Base-by-base conservation (phyloP, 1,140 invertebrate genomes). In the Calliphora vicina region DNA sequence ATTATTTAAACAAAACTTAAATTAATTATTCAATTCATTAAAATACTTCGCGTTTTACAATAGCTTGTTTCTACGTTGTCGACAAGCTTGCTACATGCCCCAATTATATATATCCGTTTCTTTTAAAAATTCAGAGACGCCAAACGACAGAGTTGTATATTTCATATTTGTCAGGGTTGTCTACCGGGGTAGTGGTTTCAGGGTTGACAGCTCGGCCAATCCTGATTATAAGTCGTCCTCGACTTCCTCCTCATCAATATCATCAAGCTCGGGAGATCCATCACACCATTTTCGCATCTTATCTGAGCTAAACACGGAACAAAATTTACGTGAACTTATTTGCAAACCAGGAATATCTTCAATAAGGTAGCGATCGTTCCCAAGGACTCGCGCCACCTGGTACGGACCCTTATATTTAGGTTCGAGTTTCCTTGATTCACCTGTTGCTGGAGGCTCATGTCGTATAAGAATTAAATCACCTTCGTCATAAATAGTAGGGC, bases 381-480 rank as follows among this genome's bases (percentile, higher is more conserved):
- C 81, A 17, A 71, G 20, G 35, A 20, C 12, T n/a, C 23, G 29
- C 2, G 8, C 1, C n/a, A 50, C n/a, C 43, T 6, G 23, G 20
- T 80, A 50, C 23, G 78, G 78, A 4, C 78, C 78, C 25, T 35
- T 42, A 50, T 25, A 78, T 27, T 42, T 43, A 13, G 42, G 78
- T 17, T 80, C 78, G 17, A 80, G 76, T 20, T 80, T 80, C 17
- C 35, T 12, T 23, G 27, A 43, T 25, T 80, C 76, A 45, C 76
- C 76, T 5, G 76, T 80, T 45, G 76, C 76, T 29, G 35, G 35
- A 29, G 35, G 35, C n/a, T 80, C 35, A 6, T 17, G 4, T 26
- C 35, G 26, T 13, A 80, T 45, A 5, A 81, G 15, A 6, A 81
- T 25, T 25, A 81, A 57, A 15, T 81, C 45, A 25, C 29, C 26